A percentile compares a stretch with the other conserved stretches of the same genome.
phyloP scores from a whole-genome alignment of 2,797 vertebrate species.

The Tapirus indicus region DNA sequence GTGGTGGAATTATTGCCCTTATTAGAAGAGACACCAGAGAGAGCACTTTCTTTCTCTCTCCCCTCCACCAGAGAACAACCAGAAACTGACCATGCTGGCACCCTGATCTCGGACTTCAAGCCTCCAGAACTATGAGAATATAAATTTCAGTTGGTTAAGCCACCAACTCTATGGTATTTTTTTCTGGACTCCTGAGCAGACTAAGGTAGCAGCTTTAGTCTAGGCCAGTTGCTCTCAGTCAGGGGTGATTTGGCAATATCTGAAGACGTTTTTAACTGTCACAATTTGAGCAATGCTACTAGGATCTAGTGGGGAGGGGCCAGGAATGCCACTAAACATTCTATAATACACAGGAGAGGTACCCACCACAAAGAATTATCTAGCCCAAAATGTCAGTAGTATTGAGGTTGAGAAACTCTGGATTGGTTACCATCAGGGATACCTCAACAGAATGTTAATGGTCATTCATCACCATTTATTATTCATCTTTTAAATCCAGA shows the following conservation, averaged over 20 bases:
- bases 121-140: neutral
- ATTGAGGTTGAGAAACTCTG: neutral
- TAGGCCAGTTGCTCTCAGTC: neutral
- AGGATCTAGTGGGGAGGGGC: neutral
- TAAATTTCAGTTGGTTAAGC: neutral
- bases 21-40: neutral
- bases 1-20: neutral
- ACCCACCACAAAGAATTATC: neutral
- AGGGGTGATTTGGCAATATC: neutral
- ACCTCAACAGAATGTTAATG: neutral
- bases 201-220: neutral
- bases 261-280: neutral
- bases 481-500: neutral
- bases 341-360: neutral
- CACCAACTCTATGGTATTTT: neutral
- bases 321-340: neutral
- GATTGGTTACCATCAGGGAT: neutral
- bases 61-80: neutral
- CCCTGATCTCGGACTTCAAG: neutral
- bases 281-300: neutral
- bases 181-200: neutral
- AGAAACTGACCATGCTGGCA: neutral
- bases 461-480: neutral
- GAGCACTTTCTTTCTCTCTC: neutral
- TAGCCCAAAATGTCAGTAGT: neutral